Conservation (phyloP, 2,888 invertebrate genomes). For the Bruchidius siliquastri region DNA sequence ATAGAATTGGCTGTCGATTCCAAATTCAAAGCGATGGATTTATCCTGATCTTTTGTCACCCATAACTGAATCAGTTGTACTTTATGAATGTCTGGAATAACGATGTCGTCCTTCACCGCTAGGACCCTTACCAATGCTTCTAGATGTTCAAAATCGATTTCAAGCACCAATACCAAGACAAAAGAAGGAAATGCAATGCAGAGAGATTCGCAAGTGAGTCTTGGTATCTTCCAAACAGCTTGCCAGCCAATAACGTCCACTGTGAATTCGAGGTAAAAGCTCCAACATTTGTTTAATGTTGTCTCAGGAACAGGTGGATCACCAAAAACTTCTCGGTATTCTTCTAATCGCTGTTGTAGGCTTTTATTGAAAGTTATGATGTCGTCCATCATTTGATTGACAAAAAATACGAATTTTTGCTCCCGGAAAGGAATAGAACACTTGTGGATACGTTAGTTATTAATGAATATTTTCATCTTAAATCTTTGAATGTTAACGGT, state of each 20-base stretch:
- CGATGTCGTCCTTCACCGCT: slow-evolving; percentile 61
- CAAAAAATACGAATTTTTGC: background rate
- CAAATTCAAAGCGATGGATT: slow-evolving; percentile 54
- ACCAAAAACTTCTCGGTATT: slow-evolving; percentile 52
- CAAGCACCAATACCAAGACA: slow-evolving; percentile 56
- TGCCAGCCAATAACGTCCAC: slow-evolving; percentile 67
- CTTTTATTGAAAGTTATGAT: slow-evolving; percentile 57
- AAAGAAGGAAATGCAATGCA: slow-evolving; percentile 62
- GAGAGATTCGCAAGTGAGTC: slow-evolving; percentile 59
- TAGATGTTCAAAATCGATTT: slow-evolving; percentile 54
- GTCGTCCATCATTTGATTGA: slow-evolving; percentile 50
- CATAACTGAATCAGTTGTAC: slow-evolving; percentile 60
- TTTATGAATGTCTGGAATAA: slow-evolving; percentile 57
- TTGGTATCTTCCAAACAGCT: slow-evolving; percentile 65
- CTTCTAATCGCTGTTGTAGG: slow-evolving; percentile 52
- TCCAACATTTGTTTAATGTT: slow-evolving; percentile 53
- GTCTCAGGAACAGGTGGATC: slow-evolving; percentile 48
- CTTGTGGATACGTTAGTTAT: too few species aligned
- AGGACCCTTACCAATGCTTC: slow-evolving; percentile 56
- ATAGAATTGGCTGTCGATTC: slow-evolving; percentile 59
- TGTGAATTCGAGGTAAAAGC: slow-evolving; percentile 53
- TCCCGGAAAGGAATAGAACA: too few species aligned
- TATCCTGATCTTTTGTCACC: slow-evolving; percentile 60
- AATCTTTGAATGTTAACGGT: too few species aligned
- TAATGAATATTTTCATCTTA: too few species aligned